Percentiles rank a stretch among this genome's conserved stretches.
These are phyloP conservation scores for Channa maculata DNA, from an alignment of 2,113 vertebrate species.

Conservation along the genomic window DNA sequence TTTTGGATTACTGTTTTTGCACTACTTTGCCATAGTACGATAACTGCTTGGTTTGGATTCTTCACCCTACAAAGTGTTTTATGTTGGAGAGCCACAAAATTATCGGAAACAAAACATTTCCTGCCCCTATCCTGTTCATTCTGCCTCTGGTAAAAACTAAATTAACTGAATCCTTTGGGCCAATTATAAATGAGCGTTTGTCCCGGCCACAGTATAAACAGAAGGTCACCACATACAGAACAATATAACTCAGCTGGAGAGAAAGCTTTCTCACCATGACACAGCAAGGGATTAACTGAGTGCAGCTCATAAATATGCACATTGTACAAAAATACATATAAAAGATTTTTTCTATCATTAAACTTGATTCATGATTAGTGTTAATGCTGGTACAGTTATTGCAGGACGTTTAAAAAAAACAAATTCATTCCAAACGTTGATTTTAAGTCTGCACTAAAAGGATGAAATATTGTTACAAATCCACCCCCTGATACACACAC, in stretches of 20 bases:
- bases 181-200: slow-evolving; percentile 60
- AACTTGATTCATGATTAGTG: slow-evolving; percentile 49
- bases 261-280: slow-evolving; percentile 52
- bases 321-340: slow-evolving; percentile 16
- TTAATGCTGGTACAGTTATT: slow-evolving; percentile 27
- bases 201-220: slow-evolving; percentile 63
- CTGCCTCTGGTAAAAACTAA: slow-evolving; percentile 33
- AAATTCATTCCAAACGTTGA: slow-evolving; percentile 3
- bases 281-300: slow-evolving; percentile 41
- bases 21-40: slow-evolving; percentile 13
- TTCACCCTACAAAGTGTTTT: slow-evolving; percentile 26
- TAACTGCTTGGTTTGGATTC: slow-evolving; percentile 20
- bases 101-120: slow-evolving; percentile 45
- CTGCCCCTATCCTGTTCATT: slow-evolving; percentile 29
- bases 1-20: slow-evolving; percentile 1
- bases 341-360: slow-evolving; percentile 5
- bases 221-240: slow-evolving; percentile 56
- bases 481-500: slow-evolving; percentile 30
- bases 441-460: slow-evolving; percentile 28
- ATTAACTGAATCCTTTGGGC: slow-evolving; percentile 50
- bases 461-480: slow-evolving; percentile 51
- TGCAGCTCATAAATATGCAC: slow-evolving; percentile 37
- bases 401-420: not conserved
- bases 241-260: slow-evolving; percentile 33
- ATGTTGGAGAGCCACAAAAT: slow-evolving; percentile 23